Percentiles rank a stretch among this genome's conserved stretches.
Evolutionary conservation across 2,113 vertebrate species (phyloP).

Genomic region (Collichthys lucidus): DNA sequence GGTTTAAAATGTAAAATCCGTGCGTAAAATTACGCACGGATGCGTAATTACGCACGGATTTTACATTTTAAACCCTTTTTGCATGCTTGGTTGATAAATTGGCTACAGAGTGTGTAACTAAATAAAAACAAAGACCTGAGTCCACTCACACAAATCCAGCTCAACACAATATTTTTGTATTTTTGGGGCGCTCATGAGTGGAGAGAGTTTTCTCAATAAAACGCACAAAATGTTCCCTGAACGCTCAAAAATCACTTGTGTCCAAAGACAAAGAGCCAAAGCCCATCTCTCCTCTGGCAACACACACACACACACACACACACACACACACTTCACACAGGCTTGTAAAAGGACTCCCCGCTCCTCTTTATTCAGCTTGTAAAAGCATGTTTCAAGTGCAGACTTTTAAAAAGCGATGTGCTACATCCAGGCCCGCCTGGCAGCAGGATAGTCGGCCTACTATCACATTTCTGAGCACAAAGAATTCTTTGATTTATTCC

Average conservation of each 20-base stretch:
- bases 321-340: constrained; percentile 18
- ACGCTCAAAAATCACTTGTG: not conserved
- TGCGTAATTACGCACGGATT: no score
- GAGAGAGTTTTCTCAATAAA: not conserved
- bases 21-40: no score
- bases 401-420: constrained; percentile 11
- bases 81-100: no score
- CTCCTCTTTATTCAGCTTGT: constrained; percentile 56
- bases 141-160: no score
- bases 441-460: constrained; percentile 26
- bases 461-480: constrained; percentile 69
- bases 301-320: constrained; percentile 16
- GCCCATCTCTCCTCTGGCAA: not conserved
- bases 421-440: constrained; percentile 40
- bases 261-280: not conserved
- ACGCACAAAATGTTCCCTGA: not conserved
- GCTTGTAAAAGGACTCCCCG: constrained; percentile 38
- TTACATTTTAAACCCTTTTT: no score
- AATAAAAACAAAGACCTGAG: no score
- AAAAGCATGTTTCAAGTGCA: constrained; percentile 34
- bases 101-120: no score
- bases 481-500: constrained; percentile 74
- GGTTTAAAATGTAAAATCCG: no score
- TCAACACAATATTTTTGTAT: no score
- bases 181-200: not conserved